A percentile compares a stretch with the other conserved stretches of the same genome.
These are phyloP conservation scores for Drosophila longiperda DNA, from an alignment of 2,888 invertebrate species.

Conservation along the genomic window DNA sequence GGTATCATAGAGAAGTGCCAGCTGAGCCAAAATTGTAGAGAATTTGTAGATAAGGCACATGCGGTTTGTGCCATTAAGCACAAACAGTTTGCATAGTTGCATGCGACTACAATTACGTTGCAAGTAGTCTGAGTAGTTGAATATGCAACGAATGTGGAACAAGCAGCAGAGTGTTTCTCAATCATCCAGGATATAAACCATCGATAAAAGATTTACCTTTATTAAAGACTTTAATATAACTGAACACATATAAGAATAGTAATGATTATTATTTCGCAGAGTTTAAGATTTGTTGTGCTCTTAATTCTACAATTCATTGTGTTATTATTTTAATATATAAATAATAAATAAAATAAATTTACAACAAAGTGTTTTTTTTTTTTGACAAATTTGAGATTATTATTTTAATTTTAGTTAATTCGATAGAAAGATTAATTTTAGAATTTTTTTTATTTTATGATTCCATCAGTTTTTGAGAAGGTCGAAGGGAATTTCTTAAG, in stretches of 20 bases:
- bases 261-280: background rate
- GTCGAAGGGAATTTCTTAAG: background rate
- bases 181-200: background rate
- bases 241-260: background rate
- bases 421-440: too few relatives aligned
- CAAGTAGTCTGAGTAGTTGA: background rate
- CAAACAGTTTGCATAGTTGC: conserved; percentile 13
- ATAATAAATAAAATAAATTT: background rate
- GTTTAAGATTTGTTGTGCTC: background rate
- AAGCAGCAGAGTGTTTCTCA: background rate
- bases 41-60: conserved; percentile 35
- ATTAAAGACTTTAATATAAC: background rate
- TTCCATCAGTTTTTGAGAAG: too few relatives aligned
- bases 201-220: background rate
- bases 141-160: background rate
- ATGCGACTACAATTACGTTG: background rate
- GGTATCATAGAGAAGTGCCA: conserved; percentile 3
- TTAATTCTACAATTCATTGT: background rate
- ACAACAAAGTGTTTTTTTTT: background rate
- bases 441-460: background rate
- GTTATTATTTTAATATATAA: background rate
- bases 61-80: conserved; percentile 36
- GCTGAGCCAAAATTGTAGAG: conserved; percentile 1
- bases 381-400: background rate
- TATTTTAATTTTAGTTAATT: background rate